Conservation (phyloP, 2,888 invertebrate species). For the Xanthia icteritia region DNA sequence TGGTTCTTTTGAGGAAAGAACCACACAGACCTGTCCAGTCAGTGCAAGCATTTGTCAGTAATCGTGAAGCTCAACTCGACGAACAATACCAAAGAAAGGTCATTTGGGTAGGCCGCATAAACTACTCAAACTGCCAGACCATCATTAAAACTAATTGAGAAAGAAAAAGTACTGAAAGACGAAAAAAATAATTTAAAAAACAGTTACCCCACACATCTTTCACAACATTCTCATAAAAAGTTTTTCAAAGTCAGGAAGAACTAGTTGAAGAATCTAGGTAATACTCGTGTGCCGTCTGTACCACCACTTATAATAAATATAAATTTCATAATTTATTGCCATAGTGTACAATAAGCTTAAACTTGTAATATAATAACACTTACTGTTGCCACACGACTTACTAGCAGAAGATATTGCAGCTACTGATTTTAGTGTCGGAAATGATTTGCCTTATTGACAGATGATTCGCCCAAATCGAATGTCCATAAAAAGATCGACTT, state of each 20-base stretch:
- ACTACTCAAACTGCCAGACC: no score
- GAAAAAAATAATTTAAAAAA: no score
- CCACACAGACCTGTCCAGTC: no score
- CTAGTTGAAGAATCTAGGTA: not conserved
- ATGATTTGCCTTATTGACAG: not conserved
- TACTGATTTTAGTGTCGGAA: not conserved
- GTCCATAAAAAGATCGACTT: not conserved
- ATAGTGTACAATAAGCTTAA: slow-evolving; percentile 11
- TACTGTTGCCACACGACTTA: not conserved
- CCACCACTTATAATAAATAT: slow-evolving; percentile 12
- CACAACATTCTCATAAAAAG: not conserved
- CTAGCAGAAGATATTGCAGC: not conserved
- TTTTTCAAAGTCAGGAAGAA: not conserved
- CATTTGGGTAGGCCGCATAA: no score
- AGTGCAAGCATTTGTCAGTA: no score
- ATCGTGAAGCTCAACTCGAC: no score
- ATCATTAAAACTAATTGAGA: no score
- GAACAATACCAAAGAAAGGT: no score
- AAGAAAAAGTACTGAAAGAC: no score
- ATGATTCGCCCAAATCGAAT: not conserved
- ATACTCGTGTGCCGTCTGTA: slow-evolving; percentile 8
- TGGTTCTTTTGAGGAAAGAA: no score
- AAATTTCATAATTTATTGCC: slow-evolving; percentile 28
- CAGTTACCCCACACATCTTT: no score
- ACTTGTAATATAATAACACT: slow-evolving; percentile 18